Conservation (phyloP, 2,113 vertebrate genomes). For the Phasianus colchicus region DNA sequence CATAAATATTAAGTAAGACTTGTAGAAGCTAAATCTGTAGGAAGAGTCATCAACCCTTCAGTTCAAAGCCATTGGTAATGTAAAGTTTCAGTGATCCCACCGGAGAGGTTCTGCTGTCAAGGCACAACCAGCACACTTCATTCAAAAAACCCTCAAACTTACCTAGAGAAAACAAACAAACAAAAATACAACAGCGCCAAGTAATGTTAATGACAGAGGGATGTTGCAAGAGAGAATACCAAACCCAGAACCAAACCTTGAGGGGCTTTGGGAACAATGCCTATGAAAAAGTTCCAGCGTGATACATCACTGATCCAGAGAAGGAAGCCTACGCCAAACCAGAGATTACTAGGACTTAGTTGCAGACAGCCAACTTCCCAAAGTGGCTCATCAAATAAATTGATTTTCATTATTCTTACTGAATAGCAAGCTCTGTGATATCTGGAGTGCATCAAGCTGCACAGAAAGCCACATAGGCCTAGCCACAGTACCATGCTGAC, state of each 20-base stretch:
- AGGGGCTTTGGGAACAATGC: background rate
- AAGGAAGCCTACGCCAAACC: rapidly evolving
- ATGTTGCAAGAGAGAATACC: background rate
- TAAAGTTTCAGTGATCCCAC: background rate
- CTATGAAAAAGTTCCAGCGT: rapidly evolving
- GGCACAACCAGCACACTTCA: background rate
- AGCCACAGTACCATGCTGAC: rapidly evolving
- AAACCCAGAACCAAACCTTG: rapidly evolving
- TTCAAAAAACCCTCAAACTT: background rate
- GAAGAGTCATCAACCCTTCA: background rate
- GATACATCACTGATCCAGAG: rapidly evolving
- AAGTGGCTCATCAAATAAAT: rapidly evolving
- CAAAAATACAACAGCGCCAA: rapidly evolving
- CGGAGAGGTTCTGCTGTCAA: background rate
- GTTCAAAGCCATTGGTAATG: background rate
- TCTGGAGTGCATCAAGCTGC: rapidly evolving
- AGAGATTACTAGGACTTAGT: rapidly evolving
- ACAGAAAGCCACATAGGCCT: background rate
- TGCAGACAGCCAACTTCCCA: background rate
- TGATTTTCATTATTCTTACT: rapidly evolving
- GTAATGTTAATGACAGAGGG: background rate
- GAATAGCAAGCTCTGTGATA: rapidly evolving
- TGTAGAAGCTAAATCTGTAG: rapidly evolving
- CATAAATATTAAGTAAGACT: rapidly evolving
- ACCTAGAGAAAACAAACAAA: background rate